Evolutionary conservation across 1,140 invertebrate genomes (phyloP).

Genomic region (Sitodiplosis mosellana): DNA sequence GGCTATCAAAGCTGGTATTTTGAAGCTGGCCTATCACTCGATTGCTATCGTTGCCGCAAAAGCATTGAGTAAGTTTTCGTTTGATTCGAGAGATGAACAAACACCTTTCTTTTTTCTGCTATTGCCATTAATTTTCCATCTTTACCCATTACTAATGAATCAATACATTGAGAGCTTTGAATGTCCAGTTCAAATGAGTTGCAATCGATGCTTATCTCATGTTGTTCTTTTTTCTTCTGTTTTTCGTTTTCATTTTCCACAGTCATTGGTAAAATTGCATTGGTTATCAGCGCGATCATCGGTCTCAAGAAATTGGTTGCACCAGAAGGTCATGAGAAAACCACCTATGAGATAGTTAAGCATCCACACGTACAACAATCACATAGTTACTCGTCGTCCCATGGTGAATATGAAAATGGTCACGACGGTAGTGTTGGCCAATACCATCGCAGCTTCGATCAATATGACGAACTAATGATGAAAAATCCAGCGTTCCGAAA

Average conservation of each 20-base stretch:
- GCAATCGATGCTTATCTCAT: conserved; percentile 32
- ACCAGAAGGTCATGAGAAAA: conserved; percentile 45
- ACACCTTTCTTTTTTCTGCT: too few relatives aligned
- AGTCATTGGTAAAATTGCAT: conserved; percentile 35
- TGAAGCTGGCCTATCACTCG: conserved; percentile 53
- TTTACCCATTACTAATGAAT: too few relatives aligned
- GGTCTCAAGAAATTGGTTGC: conserved; percentile 55
- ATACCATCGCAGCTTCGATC: conserved; percentile 36
- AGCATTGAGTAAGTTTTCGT: conserved; percentile 29
- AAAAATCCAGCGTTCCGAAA: too few relatives aligned
- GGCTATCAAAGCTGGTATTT: conserved; percentile 44
- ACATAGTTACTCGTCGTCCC: conserved; percentile 53
- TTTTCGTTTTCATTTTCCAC: too few relatives aligned
- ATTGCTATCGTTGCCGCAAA: conserved; percentile 53
- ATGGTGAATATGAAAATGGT: conserved; percentile 43
- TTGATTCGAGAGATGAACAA: too few relatives aligned
- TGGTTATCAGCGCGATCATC: conserved; percentile 52
- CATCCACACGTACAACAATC: conserved; percentile 59
- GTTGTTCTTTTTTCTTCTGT: too few relatives aligned
- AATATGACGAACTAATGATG: conserved; percentile 31
- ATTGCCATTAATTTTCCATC: too few relatives aligned
- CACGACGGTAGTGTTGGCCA: conserved; percentile 32
- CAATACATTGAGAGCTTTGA: too few relatives aligned
- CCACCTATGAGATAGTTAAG: conserved; percentile 68
- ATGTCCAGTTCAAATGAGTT: too few relatives aligned